Conservation (phyloP, 2,888 invertebrate species). For the Gasteruption jaculator region DNA sequence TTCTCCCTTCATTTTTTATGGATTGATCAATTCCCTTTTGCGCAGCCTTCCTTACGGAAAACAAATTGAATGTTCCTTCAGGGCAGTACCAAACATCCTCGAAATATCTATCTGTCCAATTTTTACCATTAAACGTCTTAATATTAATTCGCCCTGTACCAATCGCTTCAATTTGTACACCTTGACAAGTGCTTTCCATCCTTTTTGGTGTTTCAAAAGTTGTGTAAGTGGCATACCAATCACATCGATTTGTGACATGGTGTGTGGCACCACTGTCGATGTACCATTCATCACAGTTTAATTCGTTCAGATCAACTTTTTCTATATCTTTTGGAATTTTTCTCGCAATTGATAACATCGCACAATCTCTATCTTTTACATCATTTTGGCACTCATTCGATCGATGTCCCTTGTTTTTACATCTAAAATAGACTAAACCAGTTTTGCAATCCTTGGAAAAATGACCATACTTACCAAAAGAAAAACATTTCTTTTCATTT, state of each 20-base stretch:
- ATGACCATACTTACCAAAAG: constrained; percentile 4
- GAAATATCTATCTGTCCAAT: constrained; percentile 6
- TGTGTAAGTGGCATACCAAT: constrained; percentile 4
- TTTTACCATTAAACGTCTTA: constrained; percentile 2
- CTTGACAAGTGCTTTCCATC: constrained; percentile 3
- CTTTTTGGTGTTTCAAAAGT: constrained; percentile 3
- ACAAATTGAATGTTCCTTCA: constrained; percentile 4
- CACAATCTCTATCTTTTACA: not conserved
- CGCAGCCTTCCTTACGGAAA: constrained; percentile 3
- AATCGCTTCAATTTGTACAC: constrained; percentile 6
- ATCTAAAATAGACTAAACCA: constrained; percentile 6
- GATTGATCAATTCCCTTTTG: constrained; percentile 4
- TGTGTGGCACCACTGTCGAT: constrained; percentile 10
- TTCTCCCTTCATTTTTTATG: constrained; percentile 6
- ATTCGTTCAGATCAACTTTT: not conserved
- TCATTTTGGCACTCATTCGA: not conserved
- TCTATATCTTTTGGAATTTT: not conserved
- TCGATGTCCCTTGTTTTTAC: constrained; percentile 2
- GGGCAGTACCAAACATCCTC: constrained; percentile 11
- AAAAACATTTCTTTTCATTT: constrained; percentile 7
- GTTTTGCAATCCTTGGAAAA: constrained; percentile 3
- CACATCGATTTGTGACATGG: constrained; percentile 8
- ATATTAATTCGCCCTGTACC: constrained; percentile 7
- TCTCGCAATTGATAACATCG: not conserved
- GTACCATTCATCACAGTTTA: constrained; percentile 6